Base-by-base conservation (phyloP, 2,113 vertebrate species). In the Eulemur rufifrons region DNA sequence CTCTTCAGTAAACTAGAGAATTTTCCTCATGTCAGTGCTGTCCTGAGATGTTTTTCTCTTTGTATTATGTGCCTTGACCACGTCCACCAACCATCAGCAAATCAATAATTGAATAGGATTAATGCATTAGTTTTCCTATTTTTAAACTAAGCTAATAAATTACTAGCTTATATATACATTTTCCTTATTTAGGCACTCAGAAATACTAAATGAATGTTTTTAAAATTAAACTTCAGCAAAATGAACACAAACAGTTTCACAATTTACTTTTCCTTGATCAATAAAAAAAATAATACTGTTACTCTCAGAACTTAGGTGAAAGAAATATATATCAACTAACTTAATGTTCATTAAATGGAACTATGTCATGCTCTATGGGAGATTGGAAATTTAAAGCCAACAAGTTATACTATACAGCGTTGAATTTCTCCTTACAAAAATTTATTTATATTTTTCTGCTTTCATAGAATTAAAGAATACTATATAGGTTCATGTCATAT, bases 361-460 rank as follows among this genome's bases (percentile, higher is more conserved):
- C 59, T 66, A 64, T 27, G 18, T 12, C 32, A 56, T 39, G 27
- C 2, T 86, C 61, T 77, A 9, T 54, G 37, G 47, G 15, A 68
- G n/a, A 68, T 68, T 68, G 11, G 18, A 77, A 77, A 77, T 66
- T 37, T 32, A 80, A 80, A 80, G 23, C 6, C 27, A 52, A 15
- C 18, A 50, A 63, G 34, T 81, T 64, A 63, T 11, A 96, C 66
- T 96, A 39, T n/a, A 25, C 0, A 80, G 14, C 37, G 45, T 78
- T 81, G 68, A 96, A 93, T 93, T 29, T 23, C 59, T 71, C 54
- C 81, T 52, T 68, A 61, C 50, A 91, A 63, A 76, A 47, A 91
- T 59, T 95, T 92, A 34, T 66, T 66, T 47, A 25, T 73, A 95
- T 97, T 89, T 94, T 95, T 87, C 54, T 80, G 8, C 12, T 69